Evolutionary conservation across 2,797 vertebrate genomes (phyloP), one percentile per base, ranked within the genome.

Genomic region (Siniperca scherzeri): DNA sequence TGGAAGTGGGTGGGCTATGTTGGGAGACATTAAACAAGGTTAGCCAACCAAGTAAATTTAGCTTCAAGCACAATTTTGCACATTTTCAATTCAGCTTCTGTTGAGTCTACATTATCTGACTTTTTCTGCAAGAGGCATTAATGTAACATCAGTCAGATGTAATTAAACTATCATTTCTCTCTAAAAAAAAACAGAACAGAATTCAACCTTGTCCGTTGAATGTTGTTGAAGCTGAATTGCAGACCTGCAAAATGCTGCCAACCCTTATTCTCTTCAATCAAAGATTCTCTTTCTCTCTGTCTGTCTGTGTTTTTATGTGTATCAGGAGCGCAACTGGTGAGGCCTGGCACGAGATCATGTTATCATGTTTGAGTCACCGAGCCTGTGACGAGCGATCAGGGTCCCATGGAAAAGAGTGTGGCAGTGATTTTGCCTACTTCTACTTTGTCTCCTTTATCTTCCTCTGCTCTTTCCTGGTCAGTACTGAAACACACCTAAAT

Each of bases 391-490:
- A 91, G 0, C 89, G 77, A 2, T 96, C 97, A 0, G 96, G 97
- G 80, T 94, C 93, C 1, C 87, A 78, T 13, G 97, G 94, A 71
- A 96, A 96, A 0, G 97, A 98, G 70, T 99, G 98, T 0, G 98
- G 98, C 85, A 99, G 97, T 0, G 97, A 99, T 88, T 99, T 99
- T 36, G 98, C 98, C 86, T 99, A 99, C 85, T 99, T 99, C 91
- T 99, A 99, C 96, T 99, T 99, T 0, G 98, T 99, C 74, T 99
- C 98, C 0, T 99, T 99, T 93, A 99, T 99, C 92, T 99, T 99
- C 94, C 96, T 99, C 42, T 99, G 98, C 92, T 99, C 98, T 74
- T 99, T 99, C 79, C 95, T 99, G 97, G 98, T 99, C 74, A 97
- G 98, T 96, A 4, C 61, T 66, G 38, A 21, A 55, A 67, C 69